A percentile compares a stretch with the other conserved stretches of the same genome.
phyloP scores from a whole-genome alignment of 2,797 vertebrate species.

The Tarsius wallacei region DNA sequence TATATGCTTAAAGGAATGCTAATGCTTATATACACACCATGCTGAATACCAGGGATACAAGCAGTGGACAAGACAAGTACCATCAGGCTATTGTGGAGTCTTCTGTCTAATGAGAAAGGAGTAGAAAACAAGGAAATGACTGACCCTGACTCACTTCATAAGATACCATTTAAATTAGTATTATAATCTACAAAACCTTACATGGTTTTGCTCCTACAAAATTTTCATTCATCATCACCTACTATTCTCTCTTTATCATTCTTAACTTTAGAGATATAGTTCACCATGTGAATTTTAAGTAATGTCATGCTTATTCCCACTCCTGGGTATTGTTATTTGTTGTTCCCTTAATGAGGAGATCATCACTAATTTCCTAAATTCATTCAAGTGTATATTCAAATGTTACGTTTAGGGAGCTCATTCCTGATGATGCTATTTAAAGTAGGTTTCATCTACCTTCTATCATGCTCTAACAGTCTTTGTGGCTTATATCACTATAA shows the following conservation, averaged over 20 bases:
- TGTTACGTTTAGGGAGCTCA: neutral
- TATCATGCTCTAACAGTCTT: neutral
- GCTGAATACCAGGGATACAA: neutral
- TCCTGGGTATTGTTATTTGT: neutral
- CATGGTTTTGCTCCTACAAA: neutral
- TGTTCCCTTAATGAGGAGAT: neutral
- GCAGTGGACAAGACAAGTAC: neutral
- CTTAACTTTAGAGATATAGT: neutral
- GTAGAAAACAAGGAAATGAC: neutral
- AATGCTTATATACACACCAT: neutral
- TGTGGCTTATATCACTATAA: neutral
- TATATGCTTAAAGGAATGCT: neutral
- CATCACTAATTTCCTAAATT: neutral
- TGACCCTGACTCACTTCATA: neutral
- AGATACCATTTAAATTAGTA: neutral
- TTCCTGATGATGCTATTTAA: neutral
- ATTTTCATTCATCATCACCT: neutral
- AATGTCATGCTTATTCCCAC: neutral
- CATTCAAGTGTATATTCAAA: neutral
- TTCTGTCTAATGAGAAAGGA: neutral
- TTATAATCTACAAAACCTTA: neutral
- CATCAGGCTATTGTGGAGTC: no score
- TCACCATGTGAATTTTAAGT: neutral
- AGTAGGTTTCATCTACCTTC: neutral
- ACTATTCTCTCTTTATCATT: neutral